Percentiles rank a stretch among this genome's conserved stretches.
Evolutionary conservation across 2,113 vertebrate genomes (phyloP).

Genomic region (Passer domesticus): DNA sequence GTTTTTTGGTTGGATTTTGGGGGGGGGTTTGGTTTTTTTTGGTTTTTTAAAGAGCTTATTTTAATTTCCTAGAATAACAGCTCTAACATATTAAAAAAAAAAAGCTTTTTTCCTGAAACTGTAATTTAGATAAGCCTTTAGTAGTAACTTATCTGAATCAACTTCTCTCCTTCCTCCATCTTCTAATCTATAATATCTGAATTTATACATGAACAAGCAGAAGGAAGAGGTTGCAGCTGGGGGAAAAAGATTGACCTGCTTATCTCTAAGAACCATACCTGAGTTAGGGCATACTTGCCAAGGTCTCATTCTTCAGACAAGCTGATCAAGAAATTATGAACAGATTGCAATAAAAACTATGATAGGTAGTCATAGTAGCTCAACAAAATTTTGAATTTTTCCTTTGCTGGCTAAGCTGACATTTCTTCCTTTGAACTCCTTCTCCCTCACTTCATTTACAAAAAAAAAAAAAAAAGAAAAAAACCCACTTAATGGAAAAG

Average conservation of each 20-base stretch:
- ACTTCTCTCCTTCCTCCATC: neutral
- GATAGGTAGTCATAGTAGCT: neutral
- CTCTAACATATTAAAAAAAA: neutral
- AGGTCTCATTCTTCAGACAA: neutral
- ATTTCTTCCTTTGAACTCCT: neutral
- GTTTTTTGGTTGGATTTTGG: too few species aligned
- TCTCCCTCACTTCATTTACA: neutral
- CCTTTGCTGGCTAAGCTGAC: neutral
- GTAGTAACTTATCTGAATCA: neutral
- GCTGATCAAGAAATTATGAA: neutral
- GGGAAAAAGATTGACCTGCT: neutral
- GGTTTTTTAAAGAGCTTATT: neutral
- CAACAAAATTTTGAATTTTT: neutral
- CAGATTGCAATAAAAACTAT: neutral
- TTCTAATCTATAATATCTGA: neutral
- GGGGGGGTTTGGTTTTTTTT: neutral
- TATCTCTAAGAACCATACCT: neutral
- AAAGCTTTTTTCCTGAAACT: neutral
- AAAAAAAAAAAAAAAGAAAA: neutral
- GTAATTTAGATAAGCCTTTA: neutral
- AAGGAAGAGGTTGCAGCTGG: neutral
- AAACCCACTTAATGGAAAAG: neutral
- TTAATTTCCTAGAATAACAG: neutral
- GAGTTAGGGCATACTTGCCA: neutral
- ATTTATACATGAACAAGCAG: neutral